Evolutionary conservation across 2,113 vertebrate species (phyloP).

Genomic region (Eurypyga helias): DNA sequence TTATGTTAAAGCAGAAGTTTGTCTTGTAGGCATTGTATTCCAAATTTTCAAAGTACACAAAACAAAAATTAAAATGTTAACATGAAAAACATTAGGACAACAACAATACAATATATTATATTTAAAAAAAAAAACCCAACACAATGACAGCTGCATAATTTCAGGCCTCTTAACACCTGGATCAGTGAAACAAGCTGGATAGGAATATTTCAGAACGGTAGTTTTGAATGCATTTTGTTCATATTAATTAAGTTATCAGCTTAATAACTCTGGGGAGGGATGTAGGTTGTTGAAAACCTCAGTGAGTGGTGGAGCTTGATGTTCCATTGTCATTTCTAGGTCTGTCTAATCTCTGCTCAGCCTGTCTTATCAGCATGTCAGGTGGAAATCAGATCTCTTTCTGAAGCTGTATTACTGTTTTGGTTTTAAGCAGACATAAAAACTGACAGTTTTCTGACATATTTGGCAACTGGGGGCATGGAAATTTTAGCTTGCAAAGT

Average conservation of each 20-base stretch:
- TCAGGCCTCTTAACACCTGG: neutral
- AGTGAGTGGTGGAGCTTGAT: neutral
- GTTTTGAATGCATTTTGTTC: neutral
- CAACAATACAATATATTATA: neutral
- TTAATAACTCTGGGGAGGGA: neutral
- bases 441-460: conserved; percentile 5
- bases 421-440: neutral
- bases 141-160: neutral
- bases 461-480: neutral
- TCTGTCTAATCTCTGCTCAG: neutral
- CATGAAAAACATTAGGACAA: neutral
- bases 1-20: neutral
- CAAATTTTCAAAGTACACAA: neutral
- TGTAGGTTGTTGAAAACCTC: neutral
- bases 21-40: neutral
- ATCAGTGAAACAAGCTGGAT: neutral
- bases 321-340: neutral
- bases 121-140: neutral
- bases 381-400: conserved; percentile 3
- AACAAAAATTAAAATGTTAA: neutral
- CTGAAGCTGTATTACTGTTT: neutral
- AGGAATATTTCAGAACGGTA: neutral
- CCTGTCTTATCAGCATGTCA: neutral
- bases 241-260: neutral
- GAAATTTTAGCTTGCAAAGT: neutral